A percentile compares a stretch with the other conserved stretches of the same genome.
These are phyloP conservation scores for Pandemis corylana DNA, from an alignment of 2,888 invertebrate genomes.

Conservation along the genomic window DNA sequence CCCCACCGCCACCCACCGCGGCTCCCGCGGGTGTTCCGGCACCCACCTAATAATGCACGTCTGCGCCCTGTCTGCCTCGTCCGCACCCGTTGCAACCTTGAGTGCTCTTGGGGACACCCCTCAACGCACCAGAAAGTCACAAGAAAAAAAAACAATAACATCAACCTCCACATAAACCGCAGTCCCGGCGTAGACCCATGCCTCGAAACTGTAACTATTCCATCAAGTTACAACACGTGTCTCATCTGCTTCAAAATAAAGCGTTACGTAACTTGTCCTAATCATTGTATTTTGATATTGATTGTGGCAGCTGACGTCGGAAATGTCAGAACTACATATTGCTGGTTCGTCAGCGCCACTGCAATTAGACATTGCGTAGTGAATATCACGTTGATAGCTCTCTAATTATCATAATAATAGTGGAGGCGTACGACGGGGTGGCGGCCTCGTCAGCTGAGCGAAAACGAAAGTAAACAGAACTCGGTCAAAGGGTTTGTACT, in stretches of 20 bases:
- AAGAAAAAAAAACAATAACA: conserved; percentile 48
- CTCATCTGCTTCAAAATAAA: conserved; percentile 18
- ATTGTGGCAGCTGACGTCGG: conserved; percentile 33
- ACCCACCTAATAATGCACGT: conserved; percentile 86
- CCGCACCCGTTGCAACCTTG: conserved; percentile 83
- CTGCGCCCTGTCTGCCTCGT: conserved; percentile 83
- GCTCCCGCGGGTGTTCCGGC: conserved; percentile 80
- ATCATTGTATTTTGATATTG: conserved; percentile 29
- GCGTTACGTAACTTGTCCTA: conserved; percentile 13
- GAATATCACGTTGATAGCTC: conserved; percentile 71
- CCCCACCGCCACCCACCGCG: conserved; percentile 66
- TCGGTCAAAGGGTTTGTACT: conserved; percentile 86
- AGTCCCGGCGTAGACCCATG: conserved; percentile 4
- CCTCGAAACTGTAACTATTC: not conserved
- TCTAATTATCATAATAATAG: conserved; percentile 84
- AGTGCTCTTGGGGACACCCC: conserved; percentile 71
- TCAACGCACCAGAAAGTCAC: conserved; percentile 50
- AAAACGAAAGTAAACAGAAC: conserved; percentile 86
- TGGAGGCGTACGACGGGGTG: conserved; percentile 72
- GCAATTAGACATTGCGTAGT: conserved; percentile 60
- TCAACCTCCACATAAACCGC: conserved; percentile 15
- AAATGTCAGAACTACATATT: conserved; percentile 18
- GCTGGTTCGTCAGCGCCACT: conserved; percentile 47
- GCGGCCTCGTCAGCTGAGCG: conserved; percentile 84
- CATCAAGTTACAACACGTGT: not conserved